A percentile compares a stretch with the other conserved stretches of the same genome.
These are phyloP conservation scores for Rhabdophis nuchalis DNA, from an alignment of 2,797 vertebrate species.

Conservation along the genomic window DNA sequence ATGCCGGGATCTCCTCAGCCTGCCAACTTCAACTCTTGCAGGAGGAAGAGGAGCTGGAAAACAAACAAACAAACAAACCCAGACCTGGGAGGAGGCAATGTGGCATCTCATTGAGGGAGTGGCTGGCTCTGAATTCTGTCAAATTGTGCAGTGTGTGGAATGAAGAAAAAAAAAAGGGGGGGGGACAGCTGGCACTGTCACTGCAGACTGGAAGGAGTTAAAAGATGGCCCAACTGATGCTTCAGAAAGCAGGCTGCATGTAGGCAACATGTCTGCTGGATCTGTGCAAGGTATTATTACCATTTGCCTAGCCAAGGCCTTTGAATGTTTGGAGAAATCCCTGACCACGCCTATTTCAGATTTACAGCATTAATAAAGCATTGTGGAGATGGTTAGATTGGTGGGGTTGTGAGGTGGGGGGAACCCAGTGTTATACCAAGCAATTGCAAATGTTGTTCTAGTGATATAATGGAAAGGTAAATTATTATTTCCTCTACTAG, in stretches of 20 bases:
- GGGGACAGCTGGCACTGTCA: neutral
- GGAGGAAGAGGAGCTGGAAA: neutral
- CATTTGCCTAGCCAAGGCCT: neutral
- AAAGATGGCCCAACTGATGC: slow-evolving; percentile 47
- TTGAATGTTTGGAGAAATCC: slow-evolving; percentile 6
- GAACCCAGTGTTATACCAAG: neutral
- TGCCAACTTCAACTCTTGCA: neutral
- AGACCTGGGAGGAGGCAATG: neutral
- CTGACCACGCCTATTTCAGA: neutral
- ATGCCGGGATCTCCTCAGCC: slow-evolving; percentile 1
- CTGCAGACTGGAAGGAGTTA: slow-evolving; percentile 50
- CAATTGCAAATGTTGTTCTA: slow-evolving; percentile 8
- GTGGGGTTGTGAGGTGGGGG: neutral
- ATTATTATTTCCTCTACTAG: slow-evolving; percentile 14
- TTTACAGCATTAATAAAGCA: neutral
- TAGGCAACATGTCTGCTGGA: slow-evolving; percentile 45
- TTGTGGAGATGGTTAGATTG: neutral
- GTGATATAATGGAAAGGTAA: neutral
- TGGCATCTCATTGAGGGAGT: slow-evolving; percentile 1
- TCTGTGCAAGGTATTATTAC: neutral
- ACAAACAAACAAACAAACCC: fast-evolving
- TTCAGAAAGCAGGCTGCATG: slow-evolving; percentile 48
- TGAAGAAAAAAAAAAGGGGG: neutral
- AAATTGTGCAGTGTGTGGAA: neutral
- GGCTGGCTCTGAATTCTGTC: neutral